phyloP scores from a whole-genome alignment of 2,113 vertebrate genomes.

The Barnardius zonarius region DNA sequence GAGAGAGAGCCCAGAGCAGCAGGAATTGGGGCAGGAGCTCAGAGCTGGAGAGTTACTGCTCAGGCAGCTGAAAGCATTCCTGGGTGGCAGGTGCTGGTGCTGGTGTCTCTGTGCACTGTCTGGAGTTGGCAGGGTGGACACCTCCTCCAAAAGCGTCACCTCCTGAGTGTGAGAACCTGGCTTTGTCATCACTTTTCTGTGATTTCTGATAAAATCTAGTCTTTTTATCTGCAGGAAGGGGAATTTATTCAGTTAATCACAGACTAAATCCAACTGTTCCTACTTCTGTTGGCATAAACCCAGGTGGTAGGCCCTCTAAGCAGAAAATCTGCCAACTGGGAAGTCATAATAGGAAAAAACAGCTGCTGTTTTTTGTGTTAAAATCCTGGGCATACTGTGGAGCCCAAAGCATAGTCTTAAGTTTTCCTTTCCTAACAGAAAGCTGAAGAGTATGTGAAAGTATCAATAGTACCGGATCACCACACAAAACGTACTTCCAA shows the following conservation, averaged over 20 bases:
- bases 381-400: not conserved
- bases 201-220: not conserved
- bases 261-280: constrained; percentile 5
- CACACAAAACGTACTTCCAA: not conserved
- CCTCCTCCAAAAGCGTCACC: not conserved
- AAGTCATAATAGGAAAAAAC: constrained; percentile 12
- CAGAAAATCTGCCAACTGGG: constrained; percentile 2
- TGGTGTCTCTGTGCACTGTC: accelerated
- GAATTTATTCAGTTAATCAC: constrained; percentile 2
- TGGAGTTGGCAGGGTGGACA: not conserved
- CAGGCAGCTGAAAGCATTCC: not conserved
- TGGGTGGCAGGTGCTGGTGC: not conserved
- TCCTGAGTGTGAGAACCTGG: not conserved
- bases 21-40: not conserved
- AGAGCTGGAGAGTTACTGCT: not conserved
- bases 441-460: not conserved
- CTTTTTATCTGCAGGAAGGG: not conserved
- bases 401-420: not conserved
- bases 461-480: not conserved
- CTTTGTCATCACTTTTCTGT: not conserved
- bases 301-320: not conserved
- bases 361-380: constrained; percentile 25
- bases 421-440: not conserved
- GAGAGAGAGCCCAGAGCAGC: not conserved
- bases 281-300: not conserved